Evolutionary conservation across 2,888 invertebrate species (phyloP), one percentile per base, ranked within the genome.

Genomic region (Heliconius hortense): DNA sequence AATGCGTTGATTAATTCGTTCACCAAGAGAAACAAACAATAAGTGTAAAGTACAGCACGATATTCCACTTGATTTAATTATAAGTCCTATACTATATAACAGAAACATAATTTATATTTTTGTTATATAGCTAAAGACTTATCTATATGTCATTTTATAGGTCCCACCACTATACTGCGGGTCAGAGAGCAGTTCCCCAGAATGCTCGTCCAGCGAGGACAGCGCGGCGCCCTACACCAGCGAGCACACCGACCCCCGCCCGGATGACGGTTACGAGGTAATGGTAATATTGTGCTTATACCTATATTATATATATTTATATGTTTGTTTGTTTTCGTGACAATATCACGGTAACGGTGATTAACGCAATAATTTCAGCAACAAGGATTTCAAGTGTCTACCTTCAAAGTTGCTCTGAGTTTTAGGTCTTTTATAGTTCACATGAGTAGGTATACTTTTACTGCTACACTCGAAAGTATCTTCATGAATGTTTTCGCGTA

Each of bases 241-340:
- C 84, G 93, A 93, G 79, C 92, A 88, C 85, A 92, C 92, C 84
- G 94, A 94, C 80, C 86, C 89, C 26, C 92, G 85, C 66, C 95
- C 95, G 3, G 96, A 95, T 81, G 95, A 95, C 82, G 96, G 96
- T 0, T 96, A 96, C 80, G 96, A 94, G 89, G 94, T 92, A 74
- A 43, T 74, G 62, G 59, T 59, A 76, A 62, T 76, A 53, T 26
- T 48, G 21, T 69, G 28, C 21, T 60, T 56, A 59, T 66, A 43
- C 66, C 24, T 71, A 39, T 59, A 31, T 31, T 31, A 31, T 8
- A 31, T 31, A 31, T 31, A 31, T 31, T 31, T 8, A 31, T 31
- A 31, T 31, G 8, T 8, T 31, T 31, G 8, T 31, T 31, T 31
- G 4, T 31, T 31, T 0, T 31, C 31, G 31, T 31, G 31, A 31